Conservation (phyloP, 2,113 vertebrate species). For the Psittacara wagleri region DNA sequence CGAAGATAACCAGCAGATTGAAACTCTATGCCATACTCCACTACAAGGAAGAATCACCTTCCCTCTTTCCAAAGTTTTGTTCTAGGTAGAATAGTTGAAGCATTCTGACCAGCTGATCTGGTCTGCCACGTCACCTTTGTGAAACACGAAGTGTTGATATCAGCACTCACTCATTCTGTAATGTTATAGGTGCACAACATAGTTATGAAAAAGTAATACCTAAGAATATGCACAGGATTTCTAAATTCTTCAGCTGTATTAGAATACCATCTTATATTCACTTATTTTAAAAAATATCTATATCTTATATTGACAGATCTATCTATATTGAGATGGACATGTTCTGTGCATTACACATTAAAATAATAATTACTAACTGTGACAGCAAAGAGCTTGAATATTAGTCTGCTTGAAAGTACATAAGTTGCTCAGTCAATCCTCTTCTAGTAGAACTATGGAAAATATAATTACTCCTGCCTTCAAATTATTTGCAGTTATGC, state of each 20-base stretch:
- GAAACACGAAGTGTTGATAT: neutral
- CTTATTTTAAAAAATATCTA: neutral
- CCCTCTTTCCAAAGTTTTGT: neutral
- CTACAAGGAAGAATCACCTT: neutral
- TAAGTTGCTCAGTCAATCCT: neutral
- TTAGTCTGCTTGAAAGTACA: neutral
- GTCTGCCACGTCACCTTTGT: neutral
- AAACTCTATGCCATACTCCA: neutral
- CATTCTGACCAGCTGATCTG: neutral
- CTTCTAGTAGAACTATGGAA: neutral
- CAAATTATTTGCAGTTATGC: neutral
- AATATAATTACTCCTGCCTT: fast-evolving
- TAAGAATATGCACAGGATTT: neutral
- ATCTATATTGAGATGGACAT: neutral
- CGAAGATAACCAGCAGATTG: neutral
- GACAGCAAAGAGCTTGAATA: neutral
- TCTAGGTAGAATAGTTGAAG: neutral
- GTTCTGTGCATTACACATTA: neutral
- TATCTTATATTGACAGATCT: neutral
- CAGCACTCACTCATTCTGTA: neutral
- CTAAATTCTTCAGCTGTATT: neutral
- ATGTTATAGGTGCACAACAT: neutral
- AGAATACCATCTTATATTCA: neutral
- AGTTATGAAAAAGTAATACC: neutral
- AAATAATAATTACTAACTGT: neutral